phyloP scores from a whole-genome alignment of 1,140 invertebrate species.

The Apis cerana region DNA sequence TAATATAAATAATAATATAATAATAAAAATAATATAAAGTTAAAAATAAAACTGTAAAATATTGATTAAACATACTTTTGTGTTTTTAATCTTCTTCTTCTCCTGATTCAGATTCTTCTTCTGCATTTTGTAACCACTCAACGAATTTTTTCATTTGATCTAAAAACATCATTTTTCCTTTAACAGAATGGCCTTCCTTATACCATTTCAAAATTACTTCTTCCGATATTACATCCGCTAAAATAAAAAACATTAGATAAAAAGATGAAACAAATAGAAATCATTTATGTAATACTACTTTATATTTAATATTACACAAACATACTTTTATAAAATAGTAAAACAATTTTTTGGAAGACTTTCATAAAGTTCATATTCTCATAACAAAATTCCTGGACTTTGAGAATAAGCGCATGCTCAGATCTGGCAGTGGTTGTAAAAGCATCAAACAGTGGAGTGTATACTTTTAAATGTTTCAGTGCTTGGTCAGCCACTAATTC shows the following conservation, averaged over 20 bases:
- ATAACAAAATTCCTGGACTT: slow-evolving; percentile 98
- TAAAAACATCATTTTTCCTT: slow-evolving; percentile 98
- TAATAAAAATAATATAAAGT: slow-evolving; percentile 31
- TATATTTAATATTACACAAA: slow-evolving; percentile 53
- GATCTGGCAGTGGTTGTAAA: slow-evolving; percentile 92
- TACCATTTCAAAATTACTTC: slow-evolving; percentile 97
- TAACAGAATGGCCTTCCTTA: slow-evolving; percentile 94
- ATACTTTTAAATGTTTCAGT: slow-evolving; percentile 93
- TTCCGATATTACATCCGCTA: slow-evolving; percentile 93
- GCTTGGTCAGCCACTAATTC: slow-evolving; percentile 97
- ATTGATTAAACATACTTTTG: slow-evolving; percentile 47
- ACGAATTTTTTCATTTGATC: slow-evolving; percentile 99
- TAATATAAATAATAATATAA: background rate
- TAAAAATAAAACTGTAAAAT: slow-evolving; percentile 24
- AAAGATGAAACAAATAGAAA: slow-evolving; percentile 5
- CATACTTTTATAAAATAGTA: slow-evolving; percentile 96
- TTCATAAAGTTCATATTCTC: slow-evolving; percentile 99
- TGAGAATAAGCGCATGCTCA: slow-evolving; percentile 92
- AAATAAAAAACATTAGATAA: slow-evolving; percentile 64
- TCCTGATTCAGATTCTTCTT: slow-evolving; percentile 88
- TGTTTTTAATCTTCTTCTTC: slow-evolving; percentile 78
- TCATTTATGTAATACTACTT: background rate
- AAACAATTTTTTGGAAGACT: slow-evolving; percentile 97
- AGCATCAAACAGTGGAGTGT: slow-evolving; percentile 91
- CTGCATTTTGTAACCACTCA: slow-evolving; percentile 97